Evolutionary conservation across 2,113 vertebrate species (phyloP).

Genomic region (Dunckerocampus dactyliophorus): DNA sequence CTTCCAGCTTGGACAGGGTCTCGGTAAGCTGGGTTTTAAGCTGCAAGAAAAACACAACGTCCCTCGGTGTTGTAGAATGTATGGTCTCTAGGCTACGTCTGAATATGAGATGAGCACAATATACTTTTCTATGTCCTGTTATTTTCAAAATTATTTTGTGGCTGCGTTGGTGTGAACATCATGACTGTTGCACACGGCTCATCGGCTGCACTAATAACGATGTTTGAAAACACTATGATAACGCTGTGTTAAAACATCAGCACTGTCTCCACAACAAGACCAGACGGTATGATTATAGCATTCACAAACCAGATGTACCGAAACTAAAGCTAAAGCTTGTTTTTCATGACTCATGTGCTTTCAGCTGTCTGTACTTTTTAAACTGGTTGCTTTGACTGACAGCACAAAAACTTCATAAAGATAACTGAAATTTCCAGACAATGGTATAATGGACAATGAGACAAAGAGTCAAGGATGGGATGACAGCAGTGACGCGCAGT

Average conservation of each 20-base stretch:
- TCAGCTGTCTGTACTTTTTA: neutral
- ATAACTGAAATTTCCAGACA: neutral
- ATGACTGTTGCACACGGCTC: neutral
- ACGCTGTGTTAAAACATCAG: neutral
- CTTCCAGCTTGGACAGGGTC: conserved; percentile 84
- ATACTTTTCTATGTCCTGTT: no score
- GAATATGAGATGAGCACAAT: no score
- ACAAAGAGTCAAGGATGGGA: conserved; percentile 1
- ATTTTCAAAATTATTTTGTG: no score
- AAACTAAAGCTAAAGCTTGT: neutral
- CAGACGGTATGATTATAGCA: neutral
- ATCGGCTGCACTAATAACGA: neutral
- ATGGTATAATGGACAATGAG: conserved; percentile 7
- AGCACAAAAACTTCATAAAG: neutral
- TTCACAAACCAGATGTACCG: neutral
- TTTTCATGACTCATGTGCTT: neutral
- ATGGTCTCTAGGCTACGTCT: neutral
- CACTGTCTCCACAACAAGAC: neutral
- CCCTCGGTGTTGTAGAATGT: neutral
- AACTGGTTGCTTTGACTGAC: neutral
- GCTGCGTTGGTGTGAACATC: neutral
- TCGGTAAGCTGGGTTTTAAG: conserved; percentile 88
- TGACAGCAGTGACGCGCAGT: conserved; percentile 4
- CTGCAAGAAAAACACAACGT: conserved; percentile 67
- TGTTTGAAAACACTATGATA: neutral